Evolutionary conservation across 2,888 invertebrate genomes (phyloP).

Genomic region (Rotaria socialis): DNA sequence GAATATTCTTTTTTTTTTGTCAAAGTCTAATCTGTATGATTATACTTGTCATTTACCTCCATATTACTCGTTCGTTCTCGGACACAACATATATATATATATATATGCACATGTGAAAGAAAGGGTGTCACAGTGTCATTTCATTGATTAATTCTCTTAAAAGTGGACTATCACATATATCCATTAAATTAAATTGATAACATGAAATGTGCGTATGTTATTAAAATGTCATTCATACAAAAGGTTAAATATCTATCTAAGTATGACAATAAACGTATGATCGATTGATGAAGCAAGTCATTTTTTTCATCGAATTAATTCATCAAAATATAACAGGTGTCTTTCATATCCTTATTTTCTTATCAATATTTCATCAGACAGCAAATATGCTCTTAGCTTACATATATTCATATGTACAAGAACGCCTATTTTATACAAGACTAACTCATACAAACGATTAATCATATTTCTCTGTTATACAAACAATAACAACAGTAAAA

Average conservation of each 20-base stretch:
- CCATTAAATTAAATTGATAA: background rate
- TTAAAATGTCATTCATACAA: background rate
- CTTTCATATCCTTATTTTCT: background rate
- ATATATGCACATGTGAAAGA: background rate
- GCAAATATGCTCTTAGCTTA: background rate
- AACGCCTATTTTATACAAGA: background rate
- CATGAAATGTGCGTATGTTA: background rate
- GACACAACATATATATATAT: background rate
- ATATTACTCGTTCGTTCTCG: background rate
- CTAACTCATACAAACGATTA: background rate
- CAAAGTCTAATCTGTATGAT: background rate
- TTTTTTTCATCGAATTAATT: background rate
- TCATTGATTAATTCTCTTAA: constrained; percentile 22
- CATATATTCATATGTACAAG: background rate
- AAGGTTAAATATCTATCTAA: constrained; percentile 6
- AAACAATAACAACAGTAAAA: background rate
- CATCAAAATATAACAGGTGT: background rate
- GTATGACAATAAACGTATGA: background rate
- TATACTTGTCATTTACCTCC: background rate
- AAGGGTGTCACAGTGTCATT: constrained; percentile 18
- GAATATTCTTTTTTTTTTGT: too few relatives aligned
- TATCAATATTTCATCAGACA: background rate
- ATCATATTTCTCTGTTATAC: background rate
- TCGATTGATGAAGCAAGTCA: background rate
- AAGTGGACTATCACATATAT: background rate